These are phyloP conservation scores for Suricata suricatta DNA, from an alignment of 2,113 vertebrate species.

Conservation along the genomic window DNA sequence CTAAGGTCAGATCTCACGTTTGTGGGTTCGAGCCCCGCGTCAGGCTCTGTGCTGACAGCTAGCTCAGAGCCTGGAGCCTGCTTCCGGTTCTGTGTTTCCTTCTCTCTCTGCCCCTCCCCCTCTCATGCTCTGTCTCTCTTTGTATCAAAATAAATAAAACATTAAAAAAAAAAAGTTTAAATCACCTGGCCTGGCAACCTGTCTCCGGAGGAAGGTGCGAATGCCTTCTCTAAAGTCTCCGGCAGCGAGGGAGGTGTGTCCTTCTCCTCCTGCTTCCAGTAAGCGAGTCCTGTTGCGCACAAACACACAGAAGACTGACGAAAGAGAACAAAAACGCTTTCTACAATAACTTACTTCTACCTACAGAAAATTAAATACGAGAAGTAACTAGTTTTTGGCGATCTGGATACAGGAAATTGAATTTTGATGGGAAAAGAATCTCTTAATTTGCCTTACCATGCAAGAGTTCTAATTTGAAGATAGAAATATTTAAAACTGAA, in stretches of 20 bases:
- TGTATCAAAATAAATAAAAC: too few species aligned
- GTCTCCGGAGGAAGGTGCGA: conserved; percentile 82
- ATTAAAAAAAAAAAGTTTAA: too few species aligned
- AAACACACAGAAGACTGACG: background rate
- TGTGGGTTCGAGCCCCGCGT: too few species aligned
- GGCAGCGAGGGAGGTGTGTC: conserved; percentile 91
- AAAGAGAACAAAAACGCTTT: background rate
- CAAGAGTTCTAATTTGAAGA: background rate
- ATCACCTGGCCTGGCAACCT: conserved; percentile 85
- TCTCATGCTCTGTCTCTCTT: too few species aligned
- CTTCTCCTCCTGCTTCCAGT: conserved; percentile 93
- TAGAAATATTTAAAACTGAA: background rate
- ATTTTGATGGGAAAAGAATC: background rate
- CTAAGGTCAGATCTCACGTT: too few species aligned
- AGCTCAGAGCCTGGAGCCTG: too few species aligned
- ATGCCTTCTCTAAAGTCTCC: conserved; percentile 86
- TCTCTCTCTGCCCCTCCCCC: too few species aligned
- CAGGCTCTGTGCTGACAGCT: too few species aligned
- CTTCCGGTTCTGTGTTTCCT: too few species aligned
- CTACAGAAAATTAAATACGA: background rate
- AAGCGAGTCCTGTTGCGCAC: conserved; percentile 88
- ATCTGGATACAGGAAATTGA: background rate
- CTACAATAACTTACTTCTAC: background rate
- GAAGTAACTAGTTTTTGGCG: background rate
- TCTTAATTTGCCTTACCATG: background rate